Evolutionary conservation across 1,140 invertebrate species (phyloP), one percentile per base, ranked within the genome.

Genomic region (Gerris buenoi): DNA sequence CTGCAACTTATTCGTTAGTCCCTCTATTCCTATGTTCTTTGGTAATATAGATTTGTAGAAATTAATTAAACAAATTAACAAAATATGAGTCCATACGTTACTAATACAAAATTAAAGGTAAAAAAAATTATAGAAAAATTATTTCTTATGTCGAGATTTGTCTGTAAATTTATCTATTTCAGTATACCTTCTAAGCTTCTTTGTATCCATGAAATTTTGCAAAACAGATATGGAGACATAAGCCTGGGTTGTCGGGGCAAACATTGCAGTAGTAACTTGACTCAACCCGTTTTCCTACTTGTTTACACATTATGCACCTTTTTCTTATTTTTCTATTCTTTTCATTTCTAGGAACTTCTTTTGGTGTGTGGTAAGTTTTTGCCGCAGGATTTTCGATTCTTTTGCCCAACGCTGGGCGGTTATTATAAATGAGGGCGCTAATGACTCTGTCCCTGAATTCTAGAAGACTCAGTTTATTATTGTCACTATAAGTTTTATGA

Each of bases 361-460:
- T 10, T 10, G 33, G 33, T 10, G 5, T 10, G 18, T 46, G 33
- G 5, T 18, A 46, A 10, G 33, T 46, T 46, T 46, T 5, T 10
- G 33, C 18, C 18, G 5, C 18, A 5, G 33, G 33, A 18, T 18
- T 46, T 46, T 46, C 5, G 18, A 10, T 5, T 10, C 5, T 5
- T 10, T 18, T 5, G 18, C 5, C 33, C 5, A 46, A 18, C 18
- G 5, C 5, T 10, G 33, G 33, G 5, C 18, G 61, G 13, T 25
- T 63, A 23, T 3, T 10, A n/a, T 63, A 25, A 5, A 28, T 64
- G 1, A 64, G 23, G 2, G 1, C 5, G 22, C n/a, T 27, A 27
- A 64, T 64, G 2, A 64, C 63, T 2, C 63, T 28, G 23, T 64
- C 63, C 27, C 63, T 64, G 33, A 64, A 64, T 10, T 64, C 27